A percentile compares a stretch with the other conserved stretches of the same genome.
phyloP scores from a whole-genome alignment of 2,113 vertebrate genomes.

The Bubalus kerabau region DNA sequence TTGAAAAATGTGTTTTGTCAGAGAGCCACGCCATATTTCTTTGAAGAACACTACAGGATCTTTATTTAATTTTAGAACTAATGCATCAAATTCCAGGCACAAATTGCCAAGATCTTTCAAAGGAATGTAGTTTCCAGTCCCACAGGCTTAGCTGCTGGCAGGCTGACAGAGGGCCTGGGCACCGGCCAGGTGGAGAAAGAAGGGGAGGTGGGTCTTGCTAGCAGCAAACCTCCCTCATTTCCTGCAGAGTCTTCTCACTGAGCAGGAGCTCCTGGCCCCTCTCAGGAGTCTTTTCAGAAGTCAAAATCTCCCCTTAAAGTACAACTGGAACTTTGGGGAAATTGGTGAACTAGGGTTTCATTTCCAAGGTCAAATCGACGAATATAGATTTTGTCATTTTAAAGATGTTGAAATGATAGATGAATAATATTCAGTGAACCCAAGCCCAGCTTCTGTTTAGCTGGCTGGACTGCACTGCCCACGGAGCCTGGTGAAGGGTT shows the following conservation, averaged over 20 bases:
- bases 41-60: conserved; percentile 61
- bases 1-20: conserved; percentile 55
- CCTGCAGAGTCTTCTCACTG: neutral
- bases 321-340: neutral
- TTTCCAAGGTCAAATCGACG: neutral
- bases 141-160: neutral
- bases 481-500: neutral
- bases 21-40: conserved; percentile 59
- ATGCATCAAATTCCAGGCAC: conserved; percentile 62
- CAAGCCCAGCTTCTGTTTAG: neutral
- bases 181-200: neutral
- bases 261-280: neutral
- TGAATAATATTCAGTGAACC: neutral
- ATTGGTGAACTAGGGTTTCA: neutral
- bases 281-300: neutral
- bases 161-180: neutral
- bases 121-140: neutral
- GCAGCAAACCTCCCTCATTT: neutral
- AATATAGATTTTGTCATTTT: neutral
- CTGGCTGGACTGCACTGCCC: neutral
- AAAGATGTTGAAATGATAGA: neutral
- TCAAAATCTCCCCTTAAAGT: neutral
- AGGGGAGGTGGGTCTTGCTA: neutral
- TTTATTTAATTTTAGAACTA: conserved; percentile 71
- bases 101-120: conserved; percentile 52